Percentiles rank a stretch among this genome's conserved stretches.
Evolutionary conservation across 2,888 invertebrate genomes (phyloP).

Genomic region (Chloroclystis v-ata): DNA sequence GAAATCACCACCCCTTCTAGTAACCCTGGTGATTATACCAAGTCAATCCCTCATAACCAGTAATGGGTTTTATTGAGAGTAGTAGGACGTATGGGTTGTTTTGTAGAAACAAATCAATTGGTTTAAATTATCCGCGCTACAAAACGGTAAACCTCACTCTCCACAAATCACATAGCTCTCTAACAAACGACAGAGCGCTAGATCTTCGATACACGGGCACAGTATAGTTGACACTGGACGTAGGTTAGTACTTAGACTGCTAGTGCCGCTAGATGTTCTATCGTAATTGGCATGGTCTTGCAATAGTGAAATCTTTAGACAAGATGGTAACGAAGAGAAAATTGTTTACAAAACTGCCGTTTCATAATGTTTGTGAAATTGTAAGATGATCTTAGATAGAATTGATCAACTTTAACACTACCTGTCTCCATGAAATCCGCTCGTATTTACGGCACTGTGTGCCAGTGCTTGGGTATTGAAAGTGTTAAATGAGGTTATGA

Average conservation of each 20-base stretch:
- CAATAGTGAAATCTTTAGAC: conserved; percentile 1
- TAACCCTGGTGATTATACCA: no score
- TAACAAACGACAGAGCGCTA: conserved; percentile 43
- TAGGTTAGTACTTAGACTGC: conserved; percentile 11
- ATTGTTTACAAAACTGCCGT: neutral
- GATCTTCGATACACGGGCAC: conserved; percentile 26
- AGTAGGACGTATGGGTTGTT: no score
- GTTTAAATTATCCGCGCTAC: conserved; percentile 4
- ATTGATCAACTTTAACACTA: neutral
- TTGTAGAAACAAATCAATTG: conserved; percentile 1
- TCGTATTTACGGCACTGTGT: no score
- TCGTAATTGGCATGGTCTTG: conserved; percentile 3
- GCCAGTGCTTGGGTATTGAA: no score
- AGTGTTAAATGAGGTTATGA: no score
- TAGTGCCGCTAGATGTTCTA: conserved; percentile 2
- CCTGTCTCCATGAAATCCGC: no score
- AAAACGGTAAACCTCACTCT: conserved; percentile 15
- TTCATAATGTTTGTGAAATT: no score
- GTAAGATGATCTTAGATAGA: no score
- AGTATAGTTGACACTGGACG: conserved; percentile 14
- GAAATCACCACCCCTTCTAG: no score
- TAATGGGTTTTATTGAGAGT: no score
- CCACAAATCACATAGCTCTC: conserved; percentile 25
- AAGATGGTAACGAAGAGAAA: neutral
- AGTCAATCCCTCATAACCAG: no score